Conservation (phyloP, 1,140 invertebrate genomes). For the Zaprionus ghesquierei region DNA sequence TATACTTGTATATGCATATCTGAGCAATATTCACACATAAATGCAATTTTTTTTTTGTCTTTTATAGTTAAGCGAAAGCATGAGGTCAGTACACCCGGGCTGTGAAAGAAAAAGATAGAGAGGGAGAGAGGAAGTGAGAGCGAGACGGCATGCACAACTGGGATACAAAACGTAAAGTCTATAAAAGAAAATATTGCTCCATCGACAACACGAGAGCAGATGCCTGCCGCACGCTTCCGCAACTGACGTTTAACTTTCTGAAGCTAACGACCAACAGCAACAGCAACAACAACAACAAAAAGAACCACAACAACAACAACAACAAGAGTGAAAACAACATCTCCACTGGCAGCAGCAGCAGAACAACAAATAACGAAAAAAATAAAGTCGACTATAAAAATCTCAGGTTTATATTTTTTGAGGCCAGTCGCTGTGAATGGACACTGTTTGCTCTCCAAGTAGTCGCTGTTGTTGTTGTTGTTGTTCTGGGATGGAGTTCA, state of each 20-base stretch:
- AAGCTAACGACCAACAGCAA: conserved; percentile 23
- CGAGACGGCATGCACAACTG: conserved; percentile 6
- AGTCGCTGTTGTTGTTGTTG: conserved; percentile 28
- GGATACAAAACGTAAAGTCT: conserved; percentile 56
- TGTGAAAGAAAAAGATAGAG: not conserved
- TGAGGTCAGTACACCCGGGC: conserved; percentile 33
- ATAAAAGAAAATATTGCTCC: conserved; percentile 67
- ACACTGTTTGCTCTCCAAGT: conserved; percentile 34
- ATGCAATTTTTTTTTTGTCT: conserved; percentile 28
- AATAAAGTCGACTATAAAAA: conserved; percentile 70
- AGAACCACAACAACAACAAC: conserved; percentile 1
- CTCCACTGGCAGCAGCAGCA: not conserved
- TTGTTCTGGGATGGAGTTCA: conserved; percentile 39
- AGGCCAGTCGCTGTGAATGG: conserved; percentile 29
- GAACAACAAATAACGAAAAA: conserved; percentile 49
- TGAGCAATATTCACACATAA: conserved; percentile 19
- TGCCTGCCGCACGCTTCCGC: conserved; percentile 4
- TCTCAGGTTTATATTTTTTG: conserved; percentile 71
- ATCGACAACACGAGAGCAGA: conserved; percentile 31
- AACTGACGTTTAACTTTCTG: conserved; percentile 22
- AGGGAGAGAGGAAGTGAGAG: not conserved
- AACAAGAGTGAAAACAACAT: conserved; percentile 1
- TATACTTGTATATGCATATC: not conserved
- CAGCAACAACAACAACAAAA: conserved; percentile 2
- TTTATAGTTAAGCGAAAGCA: conserved; percentile 49